Conservation (phyloP, 1,140 invertebrate genomes). For the Micrasema minimum region DNA sequence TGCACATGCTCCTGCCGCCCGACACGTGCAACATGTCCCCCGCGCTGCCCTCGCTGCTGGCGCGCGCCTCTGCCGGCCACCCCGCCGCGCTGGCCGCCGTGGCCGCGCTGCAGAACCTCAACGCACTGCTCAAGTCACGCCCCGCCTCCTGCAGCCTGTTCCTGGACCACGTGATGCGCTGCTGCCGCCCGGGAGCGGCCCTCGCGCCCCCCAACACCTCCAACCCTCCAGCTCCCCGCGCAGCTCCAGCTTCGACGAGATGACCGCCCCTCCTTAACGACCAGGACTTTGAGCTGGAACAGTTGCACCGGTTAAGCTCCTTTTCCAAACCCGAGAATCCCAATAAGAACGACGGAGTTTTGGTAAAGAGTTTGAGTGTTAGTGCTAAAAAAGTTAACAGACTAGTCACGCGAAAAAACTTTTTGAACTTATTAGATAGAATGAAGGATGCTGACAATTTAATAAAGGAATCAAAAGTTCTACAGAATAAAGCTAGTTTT, state of each 20-base stretch:
- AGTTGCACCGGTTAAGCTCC: conserved; percentile 62
- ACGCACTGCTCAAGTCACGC: conserved; percentile 81
- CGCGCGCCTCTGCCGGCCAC: conserved; percentile 79
- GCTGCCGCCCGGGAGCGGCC: conserved; percentile 51
- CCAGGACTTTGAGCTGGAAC: conserved; percentile 61
- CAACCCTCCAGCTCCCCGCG: conserved; percentile 54
- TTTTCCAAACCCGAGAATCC: conserved; percentile 60
- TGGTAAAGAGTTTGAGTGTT: conserved; percentile 66
- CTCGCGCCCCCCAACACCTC: no score
- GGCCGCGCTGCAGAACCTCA: conserved; percentile 79
- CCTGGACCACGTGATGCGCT: conserved; percentile 82
- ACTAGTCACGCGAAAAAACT: conserved; percentile 61
- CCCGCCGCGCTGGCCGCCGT: conserved; percentile 85
- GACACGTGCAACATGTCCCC: conserved; percentile 86
- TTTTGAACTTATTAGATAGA: conserved; percentile 65
- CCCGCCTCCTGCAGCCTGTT: conserved; percentile 84
- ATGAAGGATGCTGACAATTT: conserved; percentile 70
- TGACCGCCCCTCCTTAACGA: conserved; percentile 63
- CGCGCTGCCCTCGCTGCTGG: conserved; percentile 82
- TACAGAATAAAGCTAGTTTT: conserved; percentile 76
- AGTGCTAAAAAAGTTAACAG: conserved; percentile 62
- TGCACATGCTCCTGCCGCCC: conserved; percentile 83
- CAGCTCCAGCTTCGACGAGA: conserved; percentile 50
- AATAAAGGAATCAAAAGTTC: conserved; percentile 79
- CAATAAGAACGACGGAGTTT: conserved; percentile 60